phyloP scores from a whole-genome alignment of 2,113 vertebrate species.

The Cricetomys ansorgei region DNA sequence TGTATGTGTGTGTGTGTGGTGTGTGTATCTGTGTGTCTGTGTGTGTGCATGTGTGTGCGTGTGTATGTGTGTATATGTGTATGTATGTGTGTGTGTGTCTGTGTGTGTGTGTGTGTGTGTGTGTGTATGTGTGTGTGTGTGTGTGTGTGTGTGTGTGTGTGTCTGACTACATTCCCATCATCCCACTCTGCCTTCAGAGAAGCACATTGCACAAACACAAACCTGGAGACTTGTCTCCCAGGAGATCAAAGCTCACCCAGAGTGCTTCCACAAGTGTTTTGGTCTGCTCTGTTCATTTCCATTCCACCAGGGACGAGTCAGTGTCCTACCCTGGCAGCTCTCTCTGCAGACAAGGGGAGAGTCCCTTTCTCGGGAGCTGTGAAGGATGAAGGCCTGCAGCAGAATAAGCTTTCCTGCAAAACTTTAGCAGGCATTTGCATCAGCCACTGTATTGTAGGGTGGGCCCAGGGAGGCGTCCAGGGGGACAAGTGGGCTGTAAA shows the following conservation, averaged over 20 bases:
- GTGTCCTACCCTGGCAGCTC: neutral
- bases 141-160: no score
- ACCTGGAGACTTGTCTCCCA: neutral
- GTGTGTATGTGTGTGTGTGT: no score
- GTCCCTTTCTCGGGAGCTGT: neutral
- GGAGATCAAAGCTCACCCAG: neutral
- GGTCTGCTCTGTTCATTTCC: neutral
- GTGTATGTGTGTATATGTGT: no score
- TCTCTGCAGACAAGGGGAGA: neutral
- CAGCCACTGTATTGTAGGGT: neutral
- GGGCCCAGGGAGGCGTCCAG: neutral
- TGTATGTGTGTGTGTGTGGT: no score
- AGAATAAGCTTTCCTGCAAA: neutral
- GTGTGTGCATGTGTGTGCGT: no score
- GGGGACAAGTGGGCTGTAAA: neutral
- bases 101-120: no score
- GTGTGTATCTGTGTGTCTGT: no score
- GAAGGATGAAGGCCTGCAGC: neutral
- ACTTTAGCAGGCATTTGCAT: neutral
- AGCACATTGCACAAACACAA: accelerated
- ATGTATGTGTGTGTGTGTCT: no score
- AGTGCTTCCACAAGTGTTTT: neutral
- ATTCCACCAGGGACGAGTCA: neutral
- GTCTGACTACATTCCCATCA: neutral
- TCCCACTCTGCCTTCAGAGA: neutral